These are phyloP conservation scores for Ophraella communa DNA, from an alignment of 2,888 invertebrate species.

Conservation along the genomic window DNA sequence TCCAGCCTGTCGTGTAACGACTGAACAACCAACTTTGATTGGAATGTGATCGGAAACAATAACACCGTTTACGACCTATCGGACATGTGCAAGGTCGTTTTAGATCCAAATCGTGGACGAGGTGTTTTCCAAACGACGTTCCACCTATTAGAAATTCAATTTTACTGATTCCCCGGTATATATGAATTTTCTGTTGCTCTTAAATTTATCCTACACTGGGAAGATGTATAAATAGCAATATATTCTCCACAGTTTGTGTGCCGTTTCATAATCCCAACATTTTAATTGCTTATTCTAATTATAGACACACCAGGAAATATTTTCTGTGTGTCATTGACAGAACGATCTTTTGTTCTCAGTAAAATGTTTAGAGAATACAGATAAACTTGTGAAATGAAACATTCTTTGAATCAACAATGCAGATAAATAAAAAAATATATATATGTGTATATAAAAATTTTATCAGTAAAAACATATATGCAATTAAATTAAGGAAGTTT, in stretches of 20 bases:
- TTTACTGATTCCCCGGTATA: slow-evolving; percentile 6
- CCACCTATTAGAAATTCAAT: slow-evolving; percentile 67
- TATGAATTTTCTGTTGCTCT: not conserved
- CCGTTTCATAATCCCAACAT: not conserved
- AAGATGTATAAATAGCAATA: slow-evolving; percentile 21
- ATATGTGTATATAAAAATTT: too few relatives aligned
- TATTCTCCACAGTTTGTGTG: slow-evolving; percentile 3
- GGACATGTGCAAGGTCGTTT: slow-evolving; percentile 94
- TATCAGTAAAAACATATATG: too few relatives aligned
- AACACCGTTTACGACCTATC: slow-evolving; percentile 85
- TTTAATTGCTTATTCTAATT: slow-evolving; percentile 3
- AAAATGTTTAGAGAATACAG: too few relatives aligned
- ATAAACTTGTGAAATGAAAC: too few relatives aligned
- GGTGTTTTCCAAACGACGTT: slow-evolving; percentile 94
- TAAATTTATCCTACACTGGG: slow-evolving; percentile 2
- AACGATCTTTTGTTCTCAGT: not conserved
- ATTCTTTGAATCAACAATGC: too few relatives aligned
- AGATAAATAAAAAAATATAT: too few relatives aligned
- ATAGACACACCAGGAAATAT: not conserved
- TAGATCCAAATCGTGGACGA: slow-evolving; percentile 92
- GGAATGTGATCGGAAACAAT: slow-evolving; percentile 89
- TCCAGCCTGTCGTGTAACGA: slow-evolving; percentile 96
- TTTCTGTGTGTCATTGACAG: not conserved
- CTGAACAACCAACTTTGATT: slow-evolving; percentile 98
- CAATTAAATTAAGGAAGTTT: not conserved